A percentile compares a stretch with the other conserved stretches of the same genome.
These are phyloP conservation scores for Ethmia dodecea DNA, from an alignment of 2,888 invertebrate species.

Conservation along the genomic window DNA sequence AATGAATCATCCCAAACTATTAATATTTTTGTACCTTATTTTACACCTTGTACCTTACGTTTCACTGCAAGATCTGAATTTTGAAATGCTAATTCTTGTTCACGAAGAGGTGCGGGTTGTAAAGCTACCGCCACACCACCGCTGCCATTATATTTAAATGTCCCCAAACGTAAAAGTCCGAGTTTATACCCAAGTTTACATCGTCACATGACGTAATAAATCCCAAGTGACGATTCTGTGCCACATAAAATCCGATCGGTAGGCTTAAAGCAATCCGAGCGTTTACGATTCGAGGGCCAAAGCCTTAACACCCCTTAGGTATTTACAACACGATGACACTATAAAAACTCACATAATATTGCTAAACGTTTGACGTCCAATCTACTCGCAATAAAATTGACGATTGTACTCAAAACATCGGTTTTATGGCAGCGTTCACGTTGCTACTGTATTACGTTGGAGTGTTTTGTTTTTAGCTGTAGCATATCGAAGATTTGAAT, in stretches of 20 bases:
- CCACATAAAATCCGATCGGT: conserved; percentile 61
- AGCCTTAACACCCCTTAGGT: conserved; percentile 43
- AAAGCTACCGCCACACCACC: too few relatives aligned
- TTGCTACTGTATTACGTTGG: not conserved
- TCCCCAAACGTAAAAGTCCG: too few relatives aligned
- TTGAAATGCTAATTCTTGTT: too few relatives aligned
- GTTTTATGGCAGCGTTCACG: conserved; percentile 14
- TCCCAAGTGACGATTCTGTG: conserved; percentile 53
- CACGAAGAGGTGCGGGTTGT: too few relatives aligned
- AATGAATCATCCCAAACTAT: too few relatives aligned
- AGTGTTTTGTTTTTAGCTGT: not conserved
- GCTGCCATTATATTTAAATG: too few relatives aligned
- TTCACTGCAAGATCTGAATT: too few relatives aligned
- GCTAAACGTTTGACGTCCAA: conserved; percentile 64
- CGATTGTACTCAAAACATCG: conserved; percentile 17
- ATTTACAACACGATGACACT: conserved; percentile 53
- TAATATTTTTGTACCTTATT: too few relatives aligned
- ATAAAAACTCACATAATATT: conserved; percentile 62
- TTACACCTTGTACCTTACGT: too few relatives aligned
- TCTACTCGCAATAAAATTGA: conserved; percentile 36
- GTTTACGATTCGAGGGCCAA: conserved; percentile 64
- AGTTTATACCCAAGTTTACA: conserved; percentile 45
- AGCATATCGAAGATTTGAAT: too few relatives aligned
- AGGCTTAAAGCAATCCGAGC: conserved; percentile 53
- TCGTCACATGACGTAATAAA: conserved; percentile 48